Conservation (phyloP, 2,113 vertebrate genomes). For the Microcebus lehilahytsara region DNA sequence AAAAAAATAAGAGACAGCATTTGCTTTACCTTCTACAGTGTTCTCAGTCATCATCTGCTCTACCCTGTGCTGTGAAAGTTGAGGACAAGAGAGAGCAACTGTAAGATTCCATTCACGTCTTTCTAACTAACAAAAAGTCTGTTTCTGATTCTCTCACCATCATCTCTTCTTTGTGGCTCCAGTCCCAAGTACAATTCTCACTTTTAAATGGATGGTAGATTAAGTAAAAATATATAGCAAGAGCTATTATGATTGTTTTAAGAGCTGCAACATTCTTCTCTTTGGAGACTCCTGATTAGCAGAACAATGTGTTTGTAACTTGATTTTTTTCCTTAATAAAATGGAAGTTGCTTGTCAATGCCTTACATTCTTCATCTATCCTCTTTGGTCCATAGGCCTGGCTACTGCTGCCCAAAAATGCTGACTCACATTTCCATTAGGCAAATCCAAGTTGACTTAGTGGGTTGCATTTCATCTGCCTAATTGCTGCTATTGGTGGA, state of each 20-base stretch:
- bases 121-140: constrained; percentile 47
- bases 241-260: constrained; percentile 26
- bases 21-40: not conserved
- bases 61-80: not conserved
- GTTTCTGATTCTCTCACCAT: constrained; percentile 2
- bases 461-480: constrained; percentile 57
- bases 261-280: constrained; percentile 73
- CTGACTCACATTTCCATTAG: constrained; percentile 76
- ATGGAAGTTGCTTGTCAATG: constrained; percentile 73
- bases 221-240: constrained; percentile 43
- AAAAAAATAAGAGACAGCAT: not conserved
- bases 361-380: constrained; percentile 65
- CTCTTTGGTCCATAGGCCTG: constrained; percentile 48
- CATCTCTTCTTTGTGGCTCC: not conserved
- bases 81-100: constrained; percentile 26
- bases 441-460: constrained; percentile 66
- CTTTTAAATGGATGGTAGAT: constrained; percentile 67
- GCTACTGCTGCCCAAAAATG: constrained; percentile 67
- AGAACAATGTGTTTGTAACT: constrained; percentile 74
- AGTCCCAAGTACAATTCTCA: constrained; percentile 13
- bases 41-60: not conserved
- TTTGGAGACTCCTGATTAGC: constrained; percentile 66
- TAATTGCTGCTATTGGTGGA: constrained; percentile 66
- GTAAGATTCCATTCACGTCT: constrained; percentile 21
- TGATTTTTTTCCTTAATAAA: constrained; percentile 74